Percentiles rank a stretch among this genome's conserved stretches.
Conservation (phyloP, 2,797 vertebrate genomes). For the Epinephelus awoara region DNA sequence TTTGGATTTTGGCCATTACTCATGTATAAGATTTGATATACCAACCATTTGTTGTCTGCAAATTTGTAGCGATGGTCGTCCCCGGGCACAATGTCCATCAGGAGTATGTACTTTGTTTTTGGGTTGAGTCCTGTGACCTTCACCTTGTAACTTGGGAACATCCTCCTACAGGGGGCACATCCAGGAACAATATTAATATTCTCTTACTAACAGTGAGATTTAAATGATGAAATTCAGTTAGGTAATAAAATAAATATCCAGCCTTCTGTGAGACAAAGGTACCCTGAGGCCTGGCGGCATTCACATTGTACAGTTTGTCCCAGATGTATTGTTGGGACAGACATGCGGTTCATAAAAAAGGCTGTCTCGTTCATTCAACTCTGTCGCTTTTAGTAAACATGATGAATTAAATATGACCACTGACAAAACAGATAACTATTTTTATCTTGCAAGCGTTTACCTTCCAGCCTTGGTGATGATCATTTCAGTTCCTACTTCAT, state of each 20-base stretch:
- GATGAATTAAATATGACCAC: not conserved
- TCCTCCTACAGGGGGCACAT: slow-evolving; percentile 85
- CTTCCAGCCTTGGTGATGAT: slow-evolving; percentile 97
- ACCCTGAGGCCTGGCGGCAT: not conserved
- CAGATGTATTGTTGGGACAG: not conserved
- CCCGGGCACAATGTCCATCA: slow-evolving; percentile 95
- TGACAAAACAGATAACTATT: no score
- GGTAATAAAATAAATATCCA: slow-evolving; percentile 4
- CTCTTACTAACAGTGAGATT: not conserved
- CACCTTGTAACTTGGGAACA: slow-evolving; percentile 99
- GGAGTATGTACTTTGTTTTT: slow-evolving; percentile 97
- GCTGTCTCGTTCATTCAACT: not conserved
- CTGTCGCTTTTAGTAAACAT: not conserved
- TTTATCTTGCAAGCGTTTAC: slow-evolving; percentile 74
- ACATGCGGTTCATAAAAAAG: not conserved
- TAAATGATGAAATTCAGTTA: slow-evolving; percentile 2
- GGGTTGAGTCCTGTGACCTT: slow-evolving; percentile 97
- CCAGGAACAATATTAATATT: not conserved
- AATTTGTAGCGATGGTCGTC: slow-evolving; percentile 99
- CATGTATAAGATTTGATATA: slow-evolving; percentile 3
- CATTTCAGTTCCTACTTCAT: slow-evolving; percentile 97
- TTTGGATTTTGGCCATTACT: not conserved
- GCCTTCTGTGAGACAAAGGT: not conserved
- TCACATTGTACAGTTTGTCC: not conserved
- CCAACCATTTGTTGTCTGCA: slow-evolving; percentile 97